These are phyloP conservation scores for Caenorhabditis latens DNA, from an alignment of 1,140 invertebrate species.

Conservation along the genomic window DNA sequence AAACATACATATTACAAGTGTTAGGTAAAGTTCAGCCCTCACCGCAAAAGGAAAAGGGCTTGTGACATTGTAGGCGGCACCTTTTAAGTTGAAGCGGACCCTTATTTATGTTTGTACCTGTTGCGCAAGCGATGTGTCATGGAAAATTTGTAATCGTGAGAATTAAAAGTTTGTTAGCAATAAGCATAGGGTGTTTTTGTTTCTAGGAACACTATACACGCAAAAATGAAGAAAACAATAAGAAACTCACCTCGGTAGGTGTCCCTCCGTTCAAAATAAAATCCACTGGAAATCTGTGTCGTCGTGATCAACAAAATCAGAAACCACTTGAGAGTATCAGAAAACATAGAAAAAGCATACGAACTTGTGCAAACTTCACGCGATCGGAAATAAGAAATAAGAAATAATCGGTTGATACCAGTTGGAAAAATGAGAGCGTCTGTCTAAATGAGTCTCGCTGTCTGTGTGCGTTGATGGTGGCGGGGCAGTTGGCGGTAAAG, in stretches of 20 bases:
- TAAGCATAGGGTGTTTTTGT: neutral
- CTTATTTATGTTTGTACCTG: constrained; percentile 36
- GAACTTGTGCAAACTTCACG: constrained; percentile 19
- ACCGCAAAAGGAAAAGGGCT: constrained; percentile 28
- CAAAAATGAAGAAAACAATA: neutral
- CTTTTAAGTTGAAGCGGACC: constrained; percentile 39
- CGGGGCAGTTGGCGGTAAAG: neutral
- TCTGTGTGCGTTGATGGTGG: constrained; percentile 15
- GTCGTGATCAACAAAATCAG: neutral
- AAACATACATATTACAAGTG: neutral
- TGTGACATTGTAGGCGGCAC: neutral
- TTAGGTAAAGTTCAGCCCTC: neutral
- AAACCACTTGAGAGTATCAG: constrained; percentile 5
- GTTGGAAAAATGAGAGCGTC: neutral
- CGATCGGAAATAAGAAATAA: neutral
- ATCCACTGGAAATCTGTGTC: neutral
- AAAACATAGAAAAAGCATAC: constrained; percentile 53
- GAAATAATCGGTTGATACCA: constrained; percentile 10
- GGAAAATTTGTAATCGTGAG: neutral
- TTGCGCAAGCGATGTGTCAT: constrained; percentile 28
- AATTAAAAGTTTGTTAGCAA: neutral
- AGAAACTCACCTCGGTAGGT: neutral
- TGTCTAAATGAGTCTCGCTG: constrained; percentile 42
- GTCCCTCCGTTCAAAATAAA: constrained; percentile 6
- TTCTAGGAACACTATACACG: neutral